These are phyloP conservation scores for Cerceris ruficornis DNA, from an alignment of 2,888 invertebrate species.

Conservation along the genomic window DNA sequence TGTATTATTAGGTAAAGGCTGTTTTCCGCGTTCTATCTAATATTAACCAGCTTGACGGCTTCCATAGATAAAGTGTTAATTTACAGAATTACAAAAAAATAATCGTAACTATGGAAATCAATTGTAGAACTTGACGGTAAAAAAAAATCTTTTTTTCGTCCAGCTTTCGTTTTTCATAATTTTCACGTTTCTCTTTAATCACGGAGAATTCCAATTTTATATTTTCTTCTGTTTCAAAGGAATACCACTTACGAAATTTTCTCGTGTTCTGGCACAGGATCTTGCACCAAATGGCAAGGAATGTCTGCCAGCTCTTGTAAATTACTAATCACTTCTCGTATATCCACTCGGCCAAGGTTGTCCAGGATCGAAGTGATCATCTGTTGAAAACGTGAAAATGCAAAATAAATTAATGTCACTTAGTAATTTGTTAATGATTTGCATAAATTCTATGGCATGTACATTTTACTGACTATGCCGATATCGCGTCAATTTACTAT, in stretches of 20 bases:
- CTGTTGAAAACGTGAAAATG: conserved; percentile 48
- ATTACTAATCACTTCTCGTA: conserved; percentile 66
- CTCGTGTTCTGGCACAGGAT: conserved; percentile 26
- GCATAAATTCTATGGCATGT: too few species aligned
- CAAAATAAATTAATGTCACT: neutral
- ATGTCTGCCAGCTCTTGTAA: conserved; percentile 60
- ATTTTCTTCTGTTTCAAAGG: neutral
- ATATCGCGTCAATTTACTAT: too few species aligned
- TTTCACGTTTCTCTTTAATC: neutral
- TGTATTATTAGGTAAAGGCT: too few species aligned
- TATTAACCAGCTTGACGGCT: too few species aligned
- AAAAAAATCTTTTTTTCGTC: neutral
- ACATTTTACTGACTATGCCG: too few species aligned
- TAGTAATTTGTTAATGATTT: too few species aligned
- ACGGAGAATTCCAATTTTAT: neutral
- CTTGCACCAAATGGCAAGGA: conserved; percentile 71
- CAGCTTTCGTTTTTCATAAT: neutral
- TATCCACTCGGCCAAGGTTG: conserved; percentile 57
- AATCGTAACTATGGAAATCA: too few species aligned
- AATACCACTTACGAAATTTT: conserved; percentile 59
- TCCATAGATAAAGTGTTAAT: too few species aligned
- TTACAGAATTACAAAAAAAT: too few species aligned
- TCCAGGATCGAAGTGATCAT: conserved; percentile 45
- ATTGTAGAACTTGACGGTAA: too few species aligned
- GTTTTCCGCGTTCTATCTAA: too few species aligned